A percentile compares a stretch with the other conserved stretches of the same genome.
Conservation (phyloP, 2,797 vertebrate genomes). For the Brachyrhaphis roseni region DNA sequence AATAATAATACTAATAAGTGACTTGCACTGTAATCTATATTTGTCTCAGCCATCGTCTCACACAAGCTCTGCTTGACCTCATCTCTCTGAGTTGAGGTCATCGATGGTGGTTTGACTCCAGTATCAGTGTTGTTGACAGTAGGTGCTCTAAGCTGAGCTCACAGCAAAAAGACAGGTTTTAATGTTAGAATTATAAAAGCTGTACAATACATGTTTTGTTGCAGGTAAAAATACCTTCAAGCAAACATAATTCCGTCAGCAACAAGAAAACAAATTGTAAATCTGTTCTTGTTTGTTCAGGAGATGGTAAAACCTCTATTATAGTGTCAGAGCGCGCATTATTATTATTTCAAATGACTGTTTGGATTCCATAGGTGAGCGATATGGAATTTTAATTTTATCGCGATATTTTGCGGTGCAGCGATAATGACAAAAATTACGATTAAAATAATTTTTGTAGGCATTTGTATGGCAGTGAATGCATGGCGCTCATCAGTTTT, state of each 20-base stretch:
- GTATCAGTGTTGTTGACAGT: not conserved
- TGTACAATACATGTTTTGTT: not conserved
- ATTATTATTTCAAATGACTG: not conserved
- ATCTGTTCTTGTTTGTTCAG: not conserved
- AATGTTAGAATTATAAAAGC: not conserved
- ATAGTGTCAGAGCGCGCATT: not conserved
- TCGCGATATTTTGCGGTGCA: no score
- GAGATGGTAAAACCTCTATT: not conserved
- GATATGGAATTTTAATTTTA: no score
- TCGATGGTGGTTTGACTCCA: not conserved
- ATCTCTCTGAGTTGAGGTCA: not conserved
- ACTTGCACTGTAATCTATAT: not conserved
- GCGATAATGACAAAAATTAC: no score
- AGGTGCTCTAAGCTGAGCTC: not conserved
- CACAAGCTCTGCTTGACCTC: not conserved
- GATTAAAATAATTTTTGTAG: no score
- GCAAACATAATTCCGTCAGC: not conserved
- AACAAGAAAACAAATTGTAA: not conserved
- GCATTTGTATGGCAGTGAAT: no score
- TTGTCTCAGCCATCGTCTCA: not conserved
- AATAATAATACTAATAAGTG: no score
- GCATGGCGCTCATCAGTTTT: no score
- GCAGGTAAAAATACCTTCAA: not conserved
- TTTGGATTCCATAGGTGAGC: no score
- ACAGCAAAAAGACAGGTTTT: not conserved